Evolutionary conservation across 2,113 vertebrate species (phyloP).

Genomic region (Calypte anna): DNA sequence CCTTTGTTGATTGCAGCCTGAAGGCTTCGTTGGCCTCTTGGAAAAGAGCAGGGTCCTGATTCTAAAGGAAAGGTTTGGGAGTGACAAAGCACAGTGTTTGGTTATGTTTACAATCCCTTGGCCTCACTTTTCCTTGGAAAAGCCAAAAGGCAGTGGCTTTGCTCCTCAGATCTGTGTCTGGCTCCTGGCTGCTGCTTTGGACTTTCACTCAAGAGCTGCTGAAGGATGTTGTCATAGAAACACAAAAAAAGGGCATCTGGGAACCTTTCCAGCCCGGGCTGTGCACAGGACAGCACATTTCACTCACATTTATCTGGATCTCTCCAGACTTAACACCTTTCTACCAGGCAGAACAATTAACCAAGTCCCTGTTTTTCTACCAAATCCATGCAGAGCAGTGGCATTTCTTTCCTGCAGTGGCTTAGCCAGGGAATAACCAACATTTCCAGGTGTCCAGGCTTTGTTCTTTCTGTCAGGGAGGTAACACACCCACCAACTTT

Average conservation of each 20-base stretch:
- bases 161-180: neutral
- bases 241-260: neutral
- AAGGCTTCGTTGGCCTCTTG: neutral
- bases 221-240: conserved; percentile 34
- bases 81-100: neutral
- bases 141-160: neutral
- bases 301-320: fast-evolving
- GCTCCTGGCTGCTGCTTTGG: neutral
- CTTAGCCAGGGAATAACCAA: neutral
- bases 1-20: neutral
- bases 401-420: neutral
- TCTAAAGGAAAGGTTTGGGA: neutral
- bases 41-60: neutral
- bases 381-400: neutral
- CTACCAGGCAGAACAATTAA: neutral
- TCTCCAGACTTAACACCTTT: neutral
- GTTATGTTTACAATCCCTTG: fast-evolving
- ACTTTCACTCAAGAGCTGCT: neutral
- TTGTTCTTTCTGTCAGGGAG: neutral
- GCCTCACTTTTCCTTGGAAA: neutral
- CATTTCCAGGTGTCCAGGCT: neutral
- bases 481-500: neutral
- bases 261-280: neutral
- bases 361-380: neutral
- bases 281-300: neutral